Base-by-base conservation (phyloP, 1,140 invertebrate genomes). In the Tetramorium simillimum region DNA sequence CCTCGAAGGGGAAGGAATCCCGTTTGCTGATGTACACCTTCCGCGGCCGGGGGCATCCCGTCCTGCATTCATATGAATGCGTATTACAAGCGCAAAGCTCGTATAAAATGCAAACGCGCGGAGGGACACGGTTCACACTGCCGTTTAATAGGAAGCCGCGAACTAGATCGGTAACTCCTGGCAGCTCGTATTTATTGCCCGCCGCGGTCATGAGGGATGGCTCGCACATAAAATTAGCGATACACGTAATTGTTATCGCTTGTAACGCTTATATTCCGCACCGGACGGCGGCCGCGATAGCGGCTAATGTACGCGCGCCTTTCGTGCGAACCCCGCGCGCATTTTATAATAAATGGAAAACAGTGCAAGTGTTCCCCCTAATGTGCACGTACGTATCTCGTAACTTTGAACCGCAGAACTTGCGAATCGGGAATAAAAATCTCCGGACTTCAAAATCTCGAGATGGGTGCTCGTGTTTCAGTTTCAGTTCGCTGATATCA, bases 151-250 rank as follows among this genome's bases (percentile, higher is more conserved):
- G 91, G 87, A 88, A 87, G 78, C 86, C 76, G 84, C 80, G 75
- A 70, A 87, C 86, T 91, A 91, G 91, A 89, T 91, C 65, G 77
- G 81, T 80, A 84, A 88, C 69, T 84, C 49, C 88, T 67, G 51
- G 84, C 73, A 82, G 75, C 21, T 63, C 76, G 85, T 92, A 91
- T 91, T 92, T 90, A 91, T 92, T 89, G 65, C 86, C 46, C 40
- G 14, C 28, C 63, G 56, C 58, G 60, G 89, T 24, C 88, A 67
- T 91, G 88, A 86, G 80, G 72, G 72, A 92, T 92, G 91, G 91
- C 91, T 91, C 91, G 91, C 91, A 92, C 92, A 93, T 94, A 92
- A 94, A 93, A 94, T 93, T 93, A 93, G 91, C 89, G 93, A 94
- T 93, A 93, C 88, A 90, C 86, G 91, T 92, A 93, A 93, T 93